Base-by-base conservation (phyloP, 2,113 vertebrate genomes). In the Nestor notabilis region DNA sequence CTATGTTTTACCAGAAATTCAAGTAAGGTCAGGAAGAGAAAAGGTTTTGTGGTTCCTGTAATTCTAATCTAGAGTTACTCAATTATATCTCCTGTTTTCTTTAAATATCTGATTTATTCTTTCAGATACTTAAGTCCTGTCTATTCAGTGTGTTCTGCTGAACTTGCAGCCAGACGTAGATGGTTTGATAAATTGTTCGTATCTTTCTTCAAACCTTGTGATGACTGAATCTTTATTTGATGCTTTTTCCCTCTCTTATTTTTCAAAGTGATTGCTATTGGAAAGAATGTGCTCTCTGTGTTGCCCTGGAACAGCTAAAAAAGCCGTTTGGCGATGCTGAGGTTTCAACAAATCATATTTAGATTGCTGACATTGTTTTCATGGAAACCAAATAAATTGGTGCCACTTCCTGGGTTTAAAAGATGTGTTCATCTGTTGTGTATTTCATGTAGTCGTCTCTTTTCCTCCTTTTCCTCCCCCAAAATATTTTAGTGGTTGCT, bases 361-460 rank as follows among this genome's bases (percentile, higher is more conserved):
- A 85, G 69, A 56, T 94, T 35, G 44, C 87, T 93, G 84, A 94
- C 93, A 87, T 24, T 83, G 94, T 97, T 92, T 95, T 82, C 93
- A 95, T 97, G 95, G 94, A 94, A 97, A 97, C 94, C 91, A 93
- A 96, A 84, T 94, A 89, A 95, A 94, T 94, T 85, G 81, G 39
- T 94, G 89, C 63, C 79, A 88, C 89, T 96, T 97, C 92, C 91
- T 95, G 89, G 63, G 41, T 89, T 95, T 87, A 70, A 93, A 87
- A 92, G 92, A 82, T 69, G 58, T 53, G 41, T 95, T 97, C 77
- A 82, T 91, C 66, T 89, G 61, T 21, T 91, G 65, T 83, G 60
- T 50, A 23, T 85, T 92, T 92, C 69, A 43, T 60, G 44, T 49
- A 37, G 50, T 37, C 7, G 10, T 53, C 33, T 46, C 17, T 49